A percentile compares a stretch with the other conserved stretches of the same genome.
These are phyloP conservation scores for Salarias fasciatus DNA, from an alignment of 2,797 vertebrate species.

Conservation along the genomic window DNA sequence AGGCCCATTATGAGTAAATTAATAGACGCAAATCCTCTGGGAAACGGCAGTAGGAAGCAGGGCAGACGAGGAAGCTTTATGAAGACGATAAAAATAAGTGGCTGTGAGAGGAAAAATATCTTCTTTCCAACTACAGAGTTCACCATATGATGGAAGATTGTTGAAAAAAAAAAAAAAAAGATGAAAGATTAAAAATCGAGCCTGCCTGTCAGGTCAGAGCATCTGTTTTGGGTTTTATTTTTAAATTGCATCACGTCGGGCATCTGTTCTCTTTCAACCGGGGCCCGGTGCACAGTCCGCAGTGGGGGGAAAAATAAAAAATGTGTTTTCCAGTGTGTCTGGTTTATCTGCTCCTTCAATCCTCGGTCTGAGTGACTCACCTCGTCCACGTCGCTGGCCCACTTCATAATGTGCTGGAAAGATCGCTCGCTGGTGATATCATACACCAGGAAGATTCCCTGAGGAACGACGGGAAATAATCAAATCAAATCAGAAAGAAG, in stretches of 20 bases:
- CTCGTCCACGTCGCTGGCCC: constrained; percentile 98
- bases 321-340: background rate
- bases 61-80: constrained; percentile 12
- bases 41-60: constrained; percentile 38
- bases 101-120: constrained; percentile 14
- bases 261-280: constrained; percentile 28
- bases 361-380: constrained; percentile 72
- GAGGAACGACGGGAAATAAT: constrained; percentile 5
- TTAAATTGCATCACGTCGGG: constrained; percentile 13
- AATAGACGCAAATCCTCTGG: constrained; percentile 51
- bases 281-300: background rate
- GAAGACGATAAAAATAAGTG: constrained; percentile 11
- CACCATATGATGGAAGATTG: constrained; percentile 16
- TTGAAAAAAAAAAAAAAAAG: constrained; percentile 33
- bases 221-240: constrained; percentile 19
- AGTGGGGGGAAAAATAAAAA: background rate
- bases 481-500: background rate
- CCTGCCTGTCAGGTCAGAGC: constrained; percentile 8
- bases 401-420: constrained; percentile 99
- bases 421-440: constrained; percentile 97
- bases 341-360: constrained; percentile 27
- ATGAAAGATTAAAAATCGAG: constrained; percentile 13
- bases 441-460: constrained; percentile 93
- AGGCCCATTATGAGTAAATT: constrained; percentile 49
- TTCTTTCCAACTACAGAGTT: background rate